Conservation (phyloP, 2,113 vertebrate species). For the Phainopepla nitens region DNA sequence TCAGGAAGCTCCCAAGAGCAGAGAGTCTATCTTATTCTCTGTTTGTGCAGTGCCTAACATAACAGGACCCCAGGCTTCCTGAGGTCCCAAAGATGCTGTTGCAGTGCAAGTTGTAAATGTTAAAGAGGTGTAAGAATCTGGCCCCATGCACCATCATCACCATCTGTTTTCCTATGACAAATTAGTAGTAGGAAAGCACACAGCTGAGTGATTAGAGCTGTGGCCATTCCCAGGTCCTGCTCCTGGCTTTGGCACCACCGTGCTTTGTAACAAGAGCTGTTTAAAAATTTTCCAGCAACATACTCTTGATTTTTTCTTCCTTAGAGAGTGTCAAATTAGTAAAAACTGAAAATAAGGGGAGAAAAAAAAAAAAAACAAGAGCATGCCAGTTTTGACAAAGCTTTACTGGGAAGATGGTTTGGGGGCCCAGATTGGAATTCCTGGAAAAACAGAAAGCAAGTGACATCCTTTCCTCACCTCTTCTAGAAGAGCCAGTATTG, state of each 20-base stretch:
- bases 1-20: slow-evolving; percentile 27
- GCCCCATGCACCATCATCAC: not conserved
- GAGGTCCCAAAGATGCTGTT: slow-evolving; percentile 43
- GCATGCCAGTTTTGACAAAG: not conserved
- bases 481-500: not conserved
- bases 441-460: slow-evolving; percentile 16
- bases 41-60: slow-evolving; percentile 10
- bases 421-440: not conserved
- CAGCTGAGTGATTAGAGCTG: slow-evolving; percentile 24
- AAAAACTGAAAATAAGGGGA: not conserved
- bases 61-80: slow-evolving; percentile 35
- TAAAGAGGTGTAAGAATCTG: slow-evolving; percentile 48
- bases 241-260: not conserved
- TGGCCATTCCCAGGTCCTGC: not conserved
- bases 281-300: slow-evolving; percentile 32
- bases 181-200: not conserved
- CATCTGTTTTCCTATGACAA: slow-evolving; percentile 46
- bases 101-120: slow-evolving; percentile 12
- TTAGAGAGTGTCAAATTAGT: slow-evolving; percentile 24
- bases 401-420: slow-evolving; percentile 34
- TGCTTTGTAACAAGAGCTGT: not conserved
- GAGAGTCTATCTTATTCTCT: slow-evolving; percentile 3
- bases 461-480: not conserved
- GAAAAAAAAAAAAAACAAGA: not conserved
- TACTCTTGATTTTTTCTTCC: slow-evolving; percentile 11